Conservation (phyloP, 2,113 vertebrate genomes). For the Anser brachyrhynchus region DNA sequence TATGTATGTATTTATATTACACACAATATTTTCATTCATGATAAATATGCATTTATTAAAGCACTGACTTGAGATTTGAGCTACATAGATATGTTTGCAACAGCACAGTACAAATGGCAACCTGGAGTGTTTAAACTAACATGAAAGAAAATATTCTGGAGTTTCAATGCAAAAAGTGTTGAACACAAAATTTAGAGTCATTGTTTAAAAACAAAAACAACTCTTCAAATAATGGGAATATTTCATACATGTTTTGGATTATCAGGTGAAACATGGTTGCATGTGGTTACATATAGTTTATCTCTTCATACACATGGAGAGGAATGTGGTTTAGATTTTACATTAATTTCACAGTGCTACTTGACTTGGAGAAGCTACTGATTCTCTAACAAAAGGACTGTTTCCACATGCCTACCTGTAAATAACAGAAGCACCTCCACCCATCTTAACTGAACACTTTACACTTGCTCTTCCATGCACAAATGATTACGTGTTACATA, state of each 20-base stretch:
- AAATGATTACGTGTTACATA: background rate
- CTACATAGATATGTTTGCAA: background rate
- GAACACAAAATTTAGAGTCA: background rate
- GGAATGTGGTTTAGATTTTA: background rate
- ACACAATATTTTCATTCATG: too few relatives aligned
- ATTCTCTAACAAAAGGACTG: background rate
- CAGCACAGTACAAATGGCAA: background rate
- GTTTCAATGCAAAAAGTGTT: background rate
- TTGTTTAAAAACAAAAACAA: accelerated
- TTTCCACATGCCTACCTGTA: background rate
- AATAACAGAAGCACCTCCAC: background rate
- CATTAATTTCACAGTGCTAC: background rate
- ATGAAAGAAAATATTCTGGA: background rate
- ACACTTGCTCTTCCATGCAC: background rate
- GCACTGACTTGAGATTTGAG: background rate
- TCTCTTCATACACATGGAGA: background rate
- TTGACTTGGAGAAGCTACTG: background rate
- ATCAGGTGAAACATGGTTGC: background rate
- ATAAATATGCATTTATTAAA: background rate
- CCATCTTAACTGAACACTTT: background rate
- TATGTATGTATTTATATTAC: too few relatives aligned
- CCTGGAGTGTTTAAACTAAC: background rate
- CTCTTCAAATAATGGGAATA: background rate
- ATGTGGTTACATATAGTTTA: background rate
- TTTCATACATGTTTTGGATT: background rate